phyloP scores from a whole-genome alignment of 2,797 vertebrate species.

The Cirrhinus molitorella region DNA sequence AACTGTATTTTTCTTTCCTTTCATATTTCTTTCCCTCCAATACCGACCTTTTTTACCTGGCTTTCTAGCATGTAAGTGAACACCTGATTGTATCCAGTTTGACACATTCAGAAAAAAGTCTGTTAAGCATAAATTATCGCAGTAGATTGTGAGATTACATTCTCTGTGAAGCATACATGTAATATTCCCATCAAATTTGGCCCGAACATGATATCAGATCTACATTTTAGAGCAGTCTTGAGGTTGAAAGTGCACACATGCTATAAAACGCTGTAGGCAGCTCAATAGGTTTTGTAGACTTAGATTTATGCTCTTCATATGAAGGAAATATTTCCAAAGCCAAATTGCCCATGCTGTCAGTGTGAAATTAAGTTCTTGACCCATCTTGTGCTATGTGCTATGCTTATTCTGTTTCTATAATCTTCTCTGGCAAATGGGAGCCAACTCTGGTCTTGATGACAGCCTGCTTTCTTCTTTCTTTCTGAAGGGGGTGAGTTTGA shows the following conservation, averaged over 20 bases:
- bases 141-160: not conserved
- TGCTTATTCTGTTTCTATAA: constrained; percentile 83
- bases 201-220: not conserved
- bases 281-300: constrained; percentile 56
- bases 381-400: constrained; percentile 79
- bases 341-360: constrained; percentile 86
- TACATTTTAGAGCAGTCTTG: not conserved
- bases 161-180: not conserved
- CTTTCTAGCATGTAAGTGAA: constrained; percentile 84
- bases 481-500: constrained; percentile 89
- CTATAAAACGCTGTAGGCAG: constrained; percentile 7
- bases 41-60: constrained; percentile 77
- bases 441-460: constrained; percentile 82
- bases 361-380: constrained; percentile 93
- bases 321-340: constrained; percentile 88
- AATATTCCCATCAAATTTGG: not conserved
- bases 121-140: not conserved
- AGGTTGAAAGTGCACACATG: not conserved
- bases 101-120: constrained; percentile 79
- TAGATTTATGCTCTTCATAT: constrained; percentile 83
- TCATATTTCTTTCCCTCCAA: constrained; percentile 31
- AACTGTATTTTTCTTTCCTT: constrained; percentile 14
- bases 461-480: constrained; percentile 69
- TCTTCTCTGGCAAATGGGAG: constrained; percentile 80
- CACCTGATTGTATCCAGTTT: constrained; percentile 88